Evolutionary conservation across 2,113 vertebrate species (phyloP).

Genomic region (Colius striatus): DNA sequence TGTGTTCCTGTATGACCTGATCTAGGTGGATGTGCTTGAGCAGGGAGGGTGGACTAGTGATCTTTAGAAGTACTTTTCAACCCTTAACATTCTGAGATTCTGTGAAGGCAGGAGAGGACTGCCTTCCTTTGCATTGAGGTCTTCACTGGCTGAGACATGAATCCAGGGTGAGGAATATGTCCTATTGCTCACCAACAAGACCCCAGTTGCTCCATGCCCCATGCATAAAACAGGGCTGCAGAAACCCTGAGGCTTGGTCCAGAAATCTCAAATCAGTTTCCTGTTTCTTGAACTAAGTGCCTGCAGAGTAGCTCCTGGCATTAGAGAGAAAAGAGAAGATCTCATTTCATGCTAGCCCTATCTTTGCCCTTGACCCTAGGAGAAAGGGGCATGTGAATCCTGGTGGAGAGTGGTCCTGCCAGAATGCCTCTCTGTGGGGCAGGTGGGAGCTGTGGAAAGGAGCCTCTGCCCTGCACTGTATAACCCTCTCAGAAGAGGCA

Average conservation of each 20-base stretch:
- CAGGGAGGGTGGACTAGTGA: too few relatives aligned
- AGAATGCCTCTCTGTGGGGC: background rate
- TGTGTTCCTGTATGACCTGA: too few relatives aligned
- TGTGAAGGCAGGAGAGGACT: background rate
- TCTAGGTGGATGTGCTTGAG: too few relatives aligned
- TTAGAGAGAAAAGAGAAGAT: background rate
- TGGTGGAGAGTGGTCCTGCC: background rate
- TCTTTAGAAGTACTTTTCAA: too few relatives aligned
- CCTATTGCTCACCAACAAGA: background rate
- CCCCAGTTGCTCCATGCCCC: background rate
- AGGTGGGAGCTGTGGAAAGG: background rate
- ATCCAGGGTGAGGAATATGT: background rate
- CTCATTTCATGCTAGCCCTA: background rate
- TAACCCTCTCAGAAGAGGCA: background rate
- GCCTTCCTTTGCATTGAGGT: background rate
- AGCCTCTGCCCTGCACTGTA: fast-evolving
- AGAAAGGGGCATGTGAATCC: background rate
- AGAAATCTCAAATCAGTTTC: background rate
- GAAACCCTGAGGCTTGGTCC: background rate
- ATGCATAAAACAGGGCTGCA: background rate
- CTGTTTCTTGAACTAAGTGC: background rate
- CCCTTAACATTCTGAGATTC: too few relatives aligned
- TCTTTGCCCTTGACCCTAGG: background rate
- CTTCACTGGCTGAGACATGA: background rate
- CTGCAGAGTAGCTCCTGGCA: background rate